phyloP scores from a whole-genome alignment of 1,140 invertebrate genomes.

The Episyrphus balteatus region DNA sequence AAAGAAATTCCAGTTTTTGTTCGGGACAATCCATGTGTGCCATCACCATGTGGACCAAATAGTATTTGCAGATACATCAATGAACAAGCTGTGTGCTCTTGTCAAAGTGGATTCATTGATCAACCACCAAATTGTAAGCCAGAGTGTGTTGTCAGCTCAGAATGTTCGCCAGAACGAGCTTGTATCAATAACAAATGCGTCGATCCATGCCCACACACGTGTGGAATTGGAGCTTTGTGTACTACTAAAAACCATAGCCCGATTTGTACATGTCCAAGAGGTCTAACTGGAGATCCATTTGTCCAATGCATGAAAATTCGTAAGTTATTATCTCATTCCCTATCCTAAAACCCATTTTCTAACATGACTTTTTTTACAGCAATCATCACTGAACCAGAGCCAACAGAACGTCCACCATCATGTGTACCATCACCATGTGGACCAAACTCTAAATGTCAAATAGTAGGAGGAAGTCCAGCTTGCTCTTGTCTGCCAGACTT shows the following conservation, averaged over 20 bases:
- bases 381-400: conserved; percentile 26
- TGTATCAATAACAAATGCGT: conserved; percentile 61
- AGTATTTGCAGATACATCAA: conserved; percentile 58
- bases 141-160: conserved; percentile 52
- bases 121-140: conserved; percentile 66
- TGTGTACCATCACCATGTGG: conserved; percentile 72
- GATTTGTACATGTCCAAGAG: conserved; percentile 48
- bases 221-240: conserved; percentile 49
- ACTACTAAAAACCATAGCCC: conserved; percentile 50
- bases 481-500: conserved; percentile 67
- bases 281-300: conserved; percentile 57
- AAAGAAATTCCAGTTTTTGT: conserved; percentile 44
- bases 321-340: conserved; percentile 32
- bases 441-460: conserved; percentile 66
- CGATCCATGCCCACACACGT: conserved; percentile 59
- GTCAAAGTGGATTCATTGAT: conserved; percentile 57
- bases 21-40: conserved; percentile 42
- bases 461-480: conserved; percentile 55
- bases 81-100: conserved; percentile 54
- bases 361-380: conserved; percentile 3
- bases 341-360: no score
- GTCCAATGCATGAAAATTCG: conserved; percentile 38
- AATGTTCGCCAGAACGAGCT: conserved; percentile 55
- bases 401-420: conserved; percentile 52
- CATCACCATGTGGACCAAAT: conserved; percentile 57